Evolutionary conservation across 1,140 invertebrate genomes (phyloP).

Genomic region (Philaenus spumarius): DNA sequence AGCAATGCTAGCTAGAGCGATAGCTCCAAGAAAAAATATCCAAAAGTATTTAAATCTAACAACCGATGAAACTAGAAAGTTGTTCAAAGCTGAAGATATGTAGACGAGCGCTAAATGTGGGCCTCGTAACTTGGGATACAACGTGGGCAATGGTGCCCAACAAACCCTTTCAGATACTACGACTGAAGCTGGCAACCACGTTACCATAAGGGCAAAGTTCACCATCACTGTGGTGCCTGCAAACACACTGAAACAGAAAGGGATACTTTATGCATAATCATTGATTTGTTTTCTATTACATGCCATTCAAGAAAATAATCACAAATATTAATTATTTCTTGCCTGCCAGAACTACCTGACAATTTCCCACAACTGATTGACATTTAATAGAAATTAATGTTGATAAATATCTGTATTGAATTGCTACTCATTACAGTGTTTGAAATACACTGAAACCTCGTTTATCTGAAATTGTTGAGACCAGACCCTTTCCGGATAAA

Average conservation of each 20-base stretch:
- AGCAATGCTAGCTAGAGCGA: constrained; percentile 60
- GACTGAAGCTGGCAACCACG: constrained; percentile 81
- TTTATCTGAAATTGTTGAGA: too few relatives aligned
- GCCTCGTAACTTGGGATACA: background rate
- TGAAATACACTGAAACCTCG: too few relatives aligned
- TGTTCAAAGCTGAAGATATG: background rate
- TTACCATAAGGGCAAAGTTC: constrained; percentile 84
- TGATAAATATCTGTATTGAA: too few relatives aligned
- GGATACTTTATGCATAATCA: too few relatives aligned
- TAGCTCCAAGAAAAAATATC: constrained; percentile 49
- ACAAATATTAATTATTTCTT: too few relatives aligned
- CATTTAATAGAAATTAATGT: too few relatives aligned
- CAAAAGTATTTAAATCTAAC: constrained; percentile 39
- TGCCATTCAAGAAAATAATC: too few relatives aligned
- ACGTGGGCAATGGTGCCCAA: constrained; percentile 22
- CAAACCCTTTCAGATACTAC: constrained; percentile 55
- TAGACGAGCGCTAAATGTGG: constrained; percentile 7
- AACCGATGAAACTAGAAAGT: constrained; percentile 14
- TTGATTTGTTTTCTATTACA: too few relatives aligned
- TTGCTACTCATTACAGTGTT: too few relatives aligned
- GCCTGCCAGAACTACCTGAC: too few relatives aligned
- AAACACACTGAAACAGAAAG: constrained; percentile 68
- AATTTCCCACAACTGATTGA: too few relatives aligned
- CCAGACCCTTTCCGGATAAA: too few relatives aligned
- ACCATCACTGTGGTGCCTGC: constrained; percentile 82